Evolutionary conservation across 2,113 vertebrate species (phyloP).

Genomic region (Prinia subflava): DNA sequence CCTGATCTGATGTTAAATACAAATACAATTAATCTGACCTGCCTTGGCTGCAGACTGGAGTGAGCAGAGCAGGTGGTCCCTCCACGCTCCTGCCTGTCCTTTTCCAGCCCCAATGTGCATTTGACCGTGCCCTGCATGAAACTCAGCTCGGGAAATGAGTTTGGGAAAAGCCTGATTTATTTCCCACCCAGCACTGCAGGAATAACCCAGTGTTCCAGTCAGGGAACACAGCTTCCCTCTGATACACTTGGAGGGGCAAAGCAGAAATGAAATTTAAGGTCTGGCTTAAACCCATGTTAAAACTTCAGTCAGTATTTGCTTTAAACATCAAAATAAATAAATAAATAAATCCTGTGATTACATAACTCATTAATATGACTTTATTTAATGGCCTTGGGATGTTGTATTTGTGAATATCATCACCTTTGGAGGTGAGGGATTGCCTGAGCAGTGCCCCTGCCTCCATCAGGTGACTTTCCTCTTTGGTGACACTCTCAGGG

Average conservation of each 20-base stretch:
- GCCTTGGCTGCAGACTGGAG: fast-evolving
- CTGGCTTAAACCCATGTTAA: not conserved
- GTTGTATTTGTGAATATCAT: not conserved
- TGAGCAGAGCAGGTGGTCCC: not conserved
- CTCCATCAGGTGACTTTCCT: not conserved
- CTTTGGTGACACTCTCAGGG: not conserved
- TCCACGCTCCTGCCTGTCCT: fast-evolving
- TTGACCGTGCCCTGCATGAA: not conserved
- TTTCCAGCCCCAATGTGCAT: not conserved
- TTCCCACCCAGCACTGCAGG: not conserved
- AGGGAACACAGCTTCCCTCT: not conserved
- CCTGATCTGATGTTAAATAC: not conserved
- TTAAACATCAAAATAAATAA: not conserved
- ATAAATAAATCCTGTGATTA: too few species aligned
- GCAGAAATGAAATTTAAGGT: not conserved
- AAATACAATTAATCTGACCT: not conserved
- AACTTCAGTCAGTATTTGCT: not conserved
- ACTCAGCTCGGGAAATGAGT: not conserved
- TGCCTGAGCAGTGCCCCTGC: not conserved
- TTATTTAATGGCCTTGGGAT: not conserved
- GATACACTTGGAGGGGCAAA: not conserved
- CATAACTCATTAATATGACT: not conserved
- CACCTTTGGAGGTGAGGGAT: not conserved
- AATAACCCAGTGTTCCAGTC: not conserved
- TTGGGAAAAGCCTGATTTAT: not conserved